phyloP scores from a whole-genome alignment of 92 coral and sea anemone genomes.

The Zoanthus gigantus region DNA sequence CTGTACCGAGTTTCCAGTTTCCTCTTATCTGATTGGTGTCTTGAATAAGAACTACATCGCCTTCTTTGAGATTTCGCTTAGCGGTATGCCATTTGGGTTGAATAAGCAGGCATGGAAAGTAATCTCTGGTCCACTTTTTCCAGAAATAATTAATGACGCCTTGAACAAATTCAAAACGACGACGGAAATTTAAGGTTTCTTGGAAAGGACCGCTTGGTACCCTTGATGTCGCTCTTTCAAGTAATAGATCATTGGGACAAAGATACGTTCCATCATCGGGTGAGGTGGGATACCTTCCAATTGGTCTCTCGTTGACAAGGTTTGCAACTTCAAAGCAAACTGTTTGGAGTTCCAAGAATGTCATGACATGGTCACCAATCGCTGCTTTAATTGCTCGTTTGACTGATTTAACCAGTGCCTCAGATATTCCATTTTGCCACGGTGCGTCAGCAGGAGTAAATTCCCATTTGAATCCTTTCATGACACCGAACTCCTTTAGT shows the following conservation, averaged over 20 bases:
- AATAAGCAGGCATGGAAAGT: slow-evolving; percentile 49
- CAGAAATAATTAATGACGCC: slow-evolving; percentile 22
- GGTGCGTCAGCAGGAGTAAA: slow-evolving; percentile 45
- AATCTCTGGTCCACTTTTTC: slow-evolving; percentile 37
- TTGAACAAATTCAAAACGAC: slow-evolving; percentile 34
- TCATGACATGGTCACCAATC: slow-evolving; percentile 26
- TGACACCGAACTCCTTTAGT: neutral
- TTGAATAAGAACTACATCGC: slow-evolving; percentile 44
- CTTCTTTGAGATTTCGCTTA: slow-evolving; percentile 31
- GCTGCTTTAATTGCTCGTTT: slow-evolving; percentile 28
- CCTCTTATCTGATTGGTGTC: slow-evolving; percentile 50
- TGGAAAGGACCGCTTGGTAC: slow-evolving; percentile 47
- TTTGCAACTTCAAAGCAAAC: neutral
- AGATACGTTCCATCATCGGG: slow-evolving; percentile 59
- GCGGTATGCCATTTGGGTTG: slow-evolving; percentile 51
- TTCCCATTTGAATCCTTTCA: too few relatives aligned
- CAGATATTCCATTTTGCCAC: slow-evolving; percentile 38
- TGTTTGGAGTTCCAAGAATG: neutral
- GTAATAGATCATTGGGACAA: slow-evolving; percentile 53
- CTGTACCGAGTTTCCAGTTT: slow-evolving; percentile 35
- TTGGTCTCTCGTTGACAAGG: neutral
- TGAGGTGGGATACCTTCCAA: slow-evolving; percentile 18
- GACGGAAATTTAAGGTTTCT: slow-evolving; percentile 10
- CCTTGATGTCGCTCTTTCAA: slow-evolving; percentile 49
- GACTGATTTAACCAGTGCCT: slow-evolving; percentile 40